Evolutionary conservation across 2,113 vertebrate species (phyloP).

Genomic region (Ahaetulla prasina): DNA sequence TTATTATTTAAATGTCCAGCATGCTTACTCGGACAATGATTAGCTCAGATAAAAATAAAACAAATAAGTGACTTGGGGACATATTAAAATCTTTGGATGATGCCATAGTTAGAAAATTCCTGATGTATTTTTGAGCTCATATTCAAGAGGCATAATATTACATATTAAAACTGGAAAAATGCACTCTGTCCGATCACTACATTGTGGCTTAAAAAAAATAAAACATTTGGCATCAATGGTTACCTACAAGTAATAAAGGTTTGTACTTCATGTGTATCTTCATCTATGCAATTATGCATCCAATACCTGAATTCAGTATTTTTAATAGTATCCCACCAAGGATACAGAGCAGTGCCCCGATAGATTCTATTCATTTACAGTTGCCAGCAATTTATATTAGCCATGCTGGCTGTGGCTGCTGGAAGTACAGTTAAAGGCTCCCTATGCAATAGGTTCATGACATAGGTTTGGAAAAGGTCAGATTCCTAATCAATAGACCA

Average conservation of each 20-base stretch:
- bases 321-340: neutral
- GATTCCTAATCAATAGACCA: neutral
- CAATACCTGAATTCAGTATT: neutral
- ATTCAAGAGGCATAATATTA: neutral
- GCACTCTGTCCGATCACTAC: neutral
- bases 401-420: neutral
- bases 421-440: neutral
- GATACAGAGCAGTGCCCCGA: neutral
- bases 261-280: neutral
- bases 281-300: neutral
- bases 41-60: neutral
- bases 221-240: neutral
- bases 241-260: neutral
- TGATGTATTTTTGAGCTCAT: neutral
- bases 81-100: neutral
- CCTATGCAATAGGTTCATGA: neutral
- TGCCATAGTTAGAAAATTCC: neutral
- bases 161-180: neutral
- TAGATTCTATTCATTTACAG: neutral
- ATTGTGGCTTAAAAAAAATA: neutral
- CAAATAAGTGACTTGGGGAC: neutral
- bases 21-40: neutral
- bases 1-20: neutral
- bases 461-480: neutral
- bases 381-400: neutral